Base-by-base conservation (phyloP, 1,140 invertebrate genomes). In the Heliothis virescens region DNA sequence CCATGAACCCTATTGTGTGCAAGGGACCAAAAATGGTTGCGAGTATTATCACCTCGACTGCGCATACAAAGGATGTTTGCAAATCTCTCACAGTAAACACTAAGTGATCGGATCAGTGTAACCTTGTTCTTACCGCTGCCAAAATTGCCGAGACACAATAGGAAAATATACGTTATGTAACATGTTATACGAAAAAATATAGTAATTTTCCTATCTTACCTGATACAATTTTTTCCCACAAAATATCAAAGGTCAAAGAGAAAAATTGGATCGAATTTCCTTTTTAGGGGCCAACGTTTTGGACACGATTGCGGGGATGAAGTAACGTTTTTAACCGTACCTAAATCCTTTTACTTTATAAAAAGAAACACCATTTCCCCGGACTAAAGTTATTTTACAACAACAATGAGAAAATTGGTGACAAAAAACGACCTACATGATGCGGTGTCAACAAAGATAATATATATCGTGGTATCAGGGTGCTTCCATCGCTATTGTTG, bases 381-480 rank as follows among this genome's bases (percentile, higher is more conserved):
- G 86, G 87, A 79, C 82, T 85, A 85, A 86, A 90, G 87, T 91
- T 91, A 92, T 92, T 89, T 84, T 87, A 83, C 85, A 84, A 85
- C 87, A 88, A 94, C 91, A 92, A 90, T 91, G 87, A 80, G 84
- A 87, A 91, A 89, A 92, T 92, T 91, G 90, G 82, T 85, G 88
- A 93, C 90, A 93, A 92, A 86, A 94, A 93, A 93, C 91, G 91
- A 89, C 89, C 89, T 87, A 89, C 90, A 93, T 89, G 90, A 94
- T 91, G 87, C 85, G 90, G 91, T 92, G 89, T 91, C 90, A 93
- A 91, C 90, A 88, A 87, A 92, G 91, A 94, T 93, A 94, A 94
- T 94, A 90, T 91, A 89, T 90, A 92, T 92, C 90, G 89, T 81
- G 88, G 87, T 92, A 94, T 93, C 89, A 81, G 87, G 87, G 87